Evolutionary conservation across 2,797 vertebrate species (phyloP).

Genomic region (Nyctalus aviator): DNA sequence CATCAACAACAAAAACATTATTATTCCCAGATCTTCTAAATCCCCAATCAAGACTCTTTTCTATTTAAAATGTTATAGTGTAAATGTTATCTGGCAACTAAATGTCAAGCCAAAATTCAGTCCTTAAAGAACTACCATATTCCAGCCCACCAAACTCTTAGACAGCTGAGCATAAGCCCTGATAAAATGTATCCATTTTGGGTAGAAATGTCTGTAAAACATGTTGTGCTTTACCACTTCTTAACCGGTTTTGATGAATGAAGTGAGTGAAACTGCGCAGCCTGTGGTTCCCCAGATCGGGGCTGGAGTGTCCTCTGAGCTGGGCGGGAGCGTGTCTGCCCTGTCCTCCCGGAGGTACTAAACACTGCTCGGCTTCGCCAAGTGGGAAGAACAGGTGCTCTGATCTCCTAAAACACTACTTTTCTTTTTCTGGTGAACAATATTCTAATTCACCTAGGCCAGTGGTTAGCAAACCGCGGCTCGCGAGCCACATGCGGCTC

Average conservation of each 20-base stretch:
- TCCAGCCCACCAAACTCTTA: background rate
- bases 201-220: background rate
- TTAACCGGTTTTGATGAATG: background rate
- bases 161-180: background rate
- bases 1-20: background rate
- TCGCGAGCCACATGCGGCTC: no score
- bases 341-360: no score
- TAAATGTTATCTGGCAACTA: background rate
- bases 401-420: background rate
- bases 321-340: background rate
- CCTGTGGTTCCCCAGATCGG: background rate
- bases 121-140: background rate
- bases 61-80: slow-evolving; percentile 26
- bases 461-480: no score
- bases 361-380: background rate
- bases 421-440: background rate
- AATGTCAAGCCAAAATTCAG: background rate
- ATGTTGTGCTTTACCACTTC: background rate
- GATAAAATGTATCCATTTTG: background rate
- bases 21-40: background rate
- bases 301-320: background rate
- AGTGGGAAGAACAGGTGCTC: background rate
- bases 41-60: background rate
- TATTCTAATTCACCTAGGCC: background rate
- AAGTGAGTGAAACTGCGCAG: background rate